These are phyloP conservation scores for Hyposoter didymator DNA, from an alignment of 2,888 invertebrate species.

Conservation along the genomic window DNA sequence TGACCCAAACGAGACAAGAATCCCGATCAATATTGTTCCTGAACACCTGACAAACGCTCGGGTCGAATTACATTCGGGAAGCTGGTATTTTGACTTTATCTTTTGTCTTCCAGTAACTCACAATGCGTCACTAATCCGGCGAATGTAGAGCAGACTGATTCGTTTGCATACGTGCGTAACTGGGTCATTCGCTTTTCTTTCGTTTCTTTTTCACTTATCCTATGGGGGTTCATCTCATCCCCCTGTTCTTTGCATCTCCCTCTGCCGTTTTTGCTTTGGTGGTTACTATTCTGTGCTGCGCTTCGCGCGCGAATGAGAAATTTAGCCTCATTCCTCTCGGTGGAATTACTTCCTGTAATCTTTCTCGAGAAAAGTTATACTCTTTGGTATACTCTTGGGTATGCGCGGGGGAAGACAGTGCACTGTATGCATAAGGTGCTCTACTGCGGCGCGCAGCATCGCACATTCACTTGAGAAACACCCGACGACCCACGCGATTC, in stretches of 20 bases:
- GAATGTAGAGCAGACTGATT: neutral
- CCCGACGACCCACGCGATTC: conserved; percentile 27
- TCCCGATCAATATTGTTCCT: too few species aligned
- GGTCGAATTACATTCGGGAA: too few species aligned
- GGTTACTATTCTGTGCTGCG: conserved; percentile 48
- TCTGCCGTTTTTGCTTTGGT: conserved; percentile 16
- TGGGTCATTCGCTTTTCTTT: conserved; percentile 22
- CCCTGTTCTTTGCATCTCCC: neutral
- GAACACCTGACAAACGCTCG: too few species aligned
- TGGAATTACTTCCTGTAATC: conserved; percentile 70
- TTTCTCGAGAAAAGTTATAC: conserved; percentile 66
- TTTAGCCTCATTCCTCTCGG: conserved; percentile 64
- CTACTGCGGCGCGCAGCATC: conserved; percentile 50
- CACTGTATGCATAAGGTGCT: conserved; percentile 51
- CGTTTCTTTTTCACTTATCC: conserved; percentile 2
- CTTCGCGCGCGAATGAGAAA: conserved; percentile 67
- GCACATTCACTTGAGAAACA: conserved; percentile 41
- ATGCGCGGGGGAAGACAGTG: conserved; percentile 39
- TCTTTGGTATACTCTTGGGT: conserved; percentile 54
- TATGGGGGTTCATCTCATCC: neutral
- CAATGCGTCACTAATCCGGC: neutral
- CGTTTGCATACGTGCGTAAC: conserved; percentile 11
- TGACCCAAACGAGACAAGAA: too few species aligned
- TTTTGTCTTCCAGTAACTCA: neutral
- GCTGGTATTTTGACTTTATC: neutral